A percentile compares a stretch with the other conserved stretches of the same genome.
phyloP scores from a whole-genome alignment of 2,113 vertebrate genomes.

The Aptenodytes forsteri region DNA sequence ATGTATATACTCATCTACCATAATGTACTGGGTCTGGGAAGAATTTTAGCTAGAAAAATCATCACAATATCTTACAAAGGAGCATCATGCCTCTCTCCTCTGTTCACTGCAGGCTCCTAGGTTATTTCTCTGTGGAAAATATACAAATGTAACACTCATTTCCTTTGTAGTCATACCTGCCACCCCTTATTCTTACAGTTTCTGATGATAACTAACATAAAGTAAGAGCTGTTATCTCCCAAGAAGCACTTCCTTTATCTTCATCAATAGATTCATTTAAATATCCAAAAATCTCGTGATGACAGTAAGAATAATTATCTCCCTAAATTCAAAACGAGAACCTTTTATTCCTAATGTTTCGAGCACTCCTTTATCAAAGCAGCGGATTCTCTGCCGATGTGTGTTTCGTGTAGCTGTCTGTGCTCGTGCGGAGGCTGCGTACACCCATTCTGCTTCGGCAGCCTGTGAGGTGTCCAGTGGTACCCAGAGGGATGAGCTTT shows the following conservation, averaged over 20 bases:
- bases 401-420: neutral
- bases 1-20: neutral
- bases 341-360: neutral
- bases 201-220: neutral
- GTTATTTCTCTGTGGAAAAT: neutral
- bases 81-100: neutral
- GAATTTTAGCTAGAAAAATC: neutral
- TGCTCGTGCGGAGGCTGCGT: accelerated
- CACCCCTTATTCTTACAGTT: neutral
- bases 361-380: neutral
- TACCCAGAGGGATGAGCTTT: neutral
- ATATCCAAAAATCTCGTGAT: accelerated
- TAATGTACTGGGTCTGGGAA: neutral
- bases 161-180: neutral
- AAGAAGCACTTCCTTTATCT: neutral
- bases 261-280: neutral
- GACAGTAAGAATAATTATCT: neutral
- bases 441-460: accelerated
- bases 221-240: neutral
- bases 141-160: neutral
- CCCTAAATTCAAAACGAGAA: neutral
- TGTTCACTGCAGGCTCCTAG: neutral
- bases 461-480: too few relatives aligned
- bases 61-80: neutral
- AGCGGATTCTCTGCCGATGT: neutral